Percentiles rank a stretch among this genome's conserved stretches.
Evolutionary conservation across 2,797 vertebrate genomes (phyloP).

Genomic region (Aldrovandia affinis): DNA sequence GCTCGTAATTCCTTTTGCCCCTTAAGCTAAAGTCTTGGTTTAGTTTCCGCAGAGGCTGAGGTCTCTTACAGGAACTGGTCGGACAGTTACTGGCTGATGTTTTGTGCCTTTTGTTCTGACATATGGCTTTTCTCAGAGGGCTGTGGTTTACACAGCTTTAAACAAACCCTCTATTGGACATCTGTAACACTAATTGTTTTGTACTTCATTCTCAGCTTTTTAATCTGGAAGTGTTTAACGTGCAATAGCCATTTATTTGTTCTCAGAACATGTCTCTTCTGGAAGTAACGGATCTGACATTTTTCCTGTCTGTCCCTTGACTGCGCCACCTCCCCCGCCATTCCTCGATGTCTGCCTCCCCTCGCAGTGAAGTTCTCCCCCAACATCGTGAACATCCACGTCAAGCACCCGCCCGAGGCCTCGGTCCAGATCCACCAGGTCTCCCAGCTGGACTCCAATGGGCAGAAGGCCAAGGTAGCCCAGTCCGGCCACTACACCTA

Average conservation of each 20-base stretch:
- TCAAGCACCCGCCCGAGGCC: slow-evolving; percentile 96
- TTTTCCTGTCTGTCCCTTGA: background rate
- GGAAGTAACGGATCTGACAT: background rate
- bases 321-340: slow-evolving; percentile 11
- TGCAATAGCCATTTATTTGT: slow-evolving; percentile 5
- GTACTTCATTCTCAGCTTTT: slow-evolving; percentile 18
- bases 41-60: background rate
- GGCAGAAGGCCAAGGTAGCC: slow-evolving; percentile 77
- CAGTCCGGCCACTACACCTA: slow-evolving; percentile 80
- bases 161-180: slow-evolving; percentile 19
- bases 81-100: background rate
- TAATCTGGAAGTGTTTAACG: slow-evolving; percentile 29
- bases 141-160: slow-evolving; percentile 27
- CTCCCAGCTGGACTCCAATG: slow-evolving; percentile 85
- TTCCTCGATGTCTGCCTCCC: slow-evolving; percentile 25
- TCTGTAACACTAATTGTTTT: slow-evolving; percentile 28
- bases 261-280: background rate
- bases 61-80: background rate
- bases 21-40: slow-evolving; percentile 13
- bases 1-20: background rate
- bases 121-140: slow-evolving; percentile 25
- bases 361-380: slow-evolving; percentile 84
- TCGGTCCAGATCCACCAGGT: slow-evolving; percentile 97
- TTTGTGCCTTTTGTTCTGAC: slow-evolving; percentile 18
- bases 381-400: slow-evolving; percentile 94